A percentile compares a stretch with the other conserved stretches of the same genome.
Conservation (phyloP, 2,888 invertebrate genomes). For the Siphlonurus alternatus region DNA sequence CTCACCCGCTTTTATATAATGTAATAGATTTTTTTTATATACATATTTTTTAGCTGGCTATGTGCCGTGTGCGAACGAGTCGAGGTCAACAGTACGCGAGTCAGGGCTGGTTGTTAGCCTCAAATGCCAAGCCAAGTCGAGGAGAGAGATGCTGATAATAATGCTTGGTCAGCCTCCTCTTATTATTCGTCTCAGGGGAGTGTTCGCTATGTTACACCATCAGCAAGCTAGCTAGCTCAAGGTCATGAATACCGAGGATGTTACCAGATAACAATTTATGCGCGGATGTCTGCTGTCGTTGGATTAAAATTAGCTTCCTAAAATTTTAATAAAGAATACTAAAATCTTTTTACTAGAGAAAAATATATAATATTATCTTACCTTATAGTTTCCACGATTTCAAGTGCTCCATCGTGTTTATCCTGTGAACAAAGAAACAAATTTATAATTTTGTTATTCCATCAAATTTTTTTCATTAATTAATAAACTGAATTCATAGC, state of each 20-base stretch:
- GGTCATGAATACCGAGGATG: no score
- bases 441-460: neutral
- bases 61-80: no score
- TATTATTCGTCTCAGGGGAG: no score
- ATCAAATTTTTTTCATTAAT: neutral
- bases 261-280: neutral
- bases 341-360: neutral
- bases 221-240: no score
- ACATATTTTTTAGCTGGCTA: neutral
- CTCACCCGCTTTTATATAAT: neutral
- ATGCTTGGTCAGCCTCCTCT: no score
- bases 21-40: neutral
- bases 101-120: conserved; percentile 3
- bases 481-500: no score
- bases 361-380: conserved; percentile 25
- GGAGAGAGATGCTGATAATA: no score
- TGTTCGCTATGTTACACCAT: no score
- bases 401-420: conserved; percentile 78
- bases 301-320: neutral
- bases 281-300: neutral
- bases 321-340: neutral
- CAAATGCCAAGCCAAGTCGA: no score
- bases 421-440: conserved; percentile 47
- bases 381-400: conserved; percentile 84
- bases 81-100: neutral